These are phyloP conservation scores for Gallinago solitaria DNA, from an alignment of 2,797 vertebrate genomes.

Conservation along the genomic window DNA sequence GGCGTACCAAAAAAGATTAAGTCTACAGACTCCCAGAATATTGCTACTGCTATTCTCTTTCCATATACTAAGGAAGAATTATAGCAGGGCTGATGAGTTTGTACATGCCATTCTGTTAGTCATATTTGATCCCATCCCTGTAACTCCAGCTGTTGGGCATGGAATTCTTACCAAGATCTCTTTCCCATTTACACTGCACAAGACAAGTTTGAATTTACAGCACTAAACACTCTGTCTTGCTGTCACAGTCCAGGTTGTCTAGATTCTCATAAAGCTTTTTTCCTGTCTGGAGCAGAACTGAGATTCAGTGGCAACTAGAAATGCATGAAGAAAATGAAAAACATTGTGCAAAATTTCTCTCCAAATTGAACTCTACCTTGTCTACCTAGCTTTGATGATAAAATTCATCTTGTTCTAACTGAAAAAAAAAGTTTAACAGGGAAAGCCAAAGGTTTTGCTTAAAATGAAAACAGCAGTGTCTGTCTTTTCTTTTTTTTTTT, in stretches of 20 bases:
- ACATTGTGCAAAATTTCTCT: not conserved
- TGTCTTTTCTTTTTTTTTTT: not conserved
- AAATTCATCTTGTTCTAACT: not conserved
- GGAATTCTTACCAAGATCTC: slow-evolving; percentile 34
- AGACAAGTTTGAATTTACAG: slow-evolving; percentile 18
- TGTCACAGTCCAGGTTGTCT: slow-evolving; percentile 16
- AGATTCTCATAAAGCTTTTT: slow-evolving; percentile 11
- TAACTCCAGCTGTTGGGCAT: slow-evolving; percentile 24
- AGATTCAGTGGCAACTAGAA: not conserved
- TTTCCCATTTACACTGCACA: not conserved
- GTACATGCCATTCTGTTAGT: slow-evolving; percentile 26
- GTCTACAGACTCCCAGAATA: slow-evolving; percentile 40
- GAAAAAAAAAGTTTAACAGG: not conserved
- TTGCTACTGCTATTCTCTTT: slow-evolving; percentile 60
- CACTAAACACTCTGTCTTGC: not conserved
- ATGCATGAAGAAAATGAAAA: not conserved
- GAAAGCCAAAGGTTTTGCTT: not conserved
- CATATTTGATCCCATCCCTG: not conserved
- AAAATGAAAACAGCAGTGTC: not conserved
- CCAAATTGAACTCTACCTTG: not conserved
- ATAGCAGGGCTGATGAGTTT: slow-evolving; percentile 23
- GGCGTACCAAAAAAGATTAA: slow-evolving; percentile 43
- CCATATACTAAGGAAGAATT: slow-evolving; percentile 10
- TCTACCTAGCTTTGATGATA: not conserved
- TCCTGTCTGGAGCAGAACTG: not conserved